Conservation (phyloP, 2,797 vertebrate genomes). For the Pseudotriccus pelzelni region DNA sequence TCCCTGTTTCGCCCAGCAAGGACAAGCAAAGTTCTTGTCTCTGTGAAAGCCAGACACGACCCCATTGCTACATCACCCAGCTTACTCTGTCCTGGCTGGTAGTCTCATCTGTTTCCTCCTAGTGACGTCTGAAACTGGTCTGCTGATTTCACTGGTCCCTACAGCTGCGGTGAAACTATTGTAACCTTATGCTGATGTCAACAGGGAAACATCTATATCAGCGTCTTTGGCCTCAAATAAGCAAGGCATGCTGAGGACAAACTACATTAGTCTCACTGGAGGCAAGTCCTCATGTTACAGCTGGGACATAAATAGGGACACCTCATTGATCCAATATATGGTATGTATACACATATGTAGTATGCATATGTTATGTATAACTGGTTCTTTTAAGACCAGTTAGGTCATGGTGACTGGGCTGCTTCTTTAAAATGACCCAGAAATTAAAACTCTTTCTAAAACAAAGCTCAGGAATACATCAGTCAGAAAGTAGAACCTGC, state of each 20-base stretch:
- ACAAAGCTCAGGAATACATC: not conserved
- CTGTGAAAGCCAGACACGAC: not conserved
- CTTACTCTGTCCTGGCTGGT: not conserved
- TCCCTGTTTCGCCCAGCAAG: not conserved
- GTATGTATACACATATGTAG: not conserved
- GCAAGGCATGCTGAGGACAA: not conserved
- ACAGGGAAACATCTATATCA: not conserved
- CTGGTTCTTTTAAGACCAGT: not conserved
- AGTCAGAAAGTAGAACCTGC: not conserved
- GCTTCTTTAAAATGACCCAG: not conserved
- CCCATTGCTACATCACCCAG: not conserved
- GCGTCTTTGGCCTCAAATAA: not conserved
- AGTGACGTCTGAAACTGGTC: not conserved
- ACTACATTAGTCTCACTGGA: not conserved
- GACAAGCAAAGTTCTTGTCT: not conserved
- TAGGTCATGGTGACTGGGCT: not conserved
- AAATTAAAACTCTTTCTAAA: not conserved
- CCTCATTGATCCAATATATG: not conserved
- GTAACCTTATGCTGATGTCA: not conserved
- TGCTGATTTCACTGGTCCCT: not conserved
- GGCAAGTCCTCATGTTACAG: not conserved
- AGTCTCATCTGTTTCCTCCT: accelerated
- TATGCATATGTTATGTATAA: not conserved
- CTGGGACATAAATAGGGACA: not conserved
- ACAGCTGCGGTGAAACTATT: accelerated